Evolutionary conservation across 2,113 vertebrate species (phyloP).

Genomic region (Theristicus caerulescens): DNA sequence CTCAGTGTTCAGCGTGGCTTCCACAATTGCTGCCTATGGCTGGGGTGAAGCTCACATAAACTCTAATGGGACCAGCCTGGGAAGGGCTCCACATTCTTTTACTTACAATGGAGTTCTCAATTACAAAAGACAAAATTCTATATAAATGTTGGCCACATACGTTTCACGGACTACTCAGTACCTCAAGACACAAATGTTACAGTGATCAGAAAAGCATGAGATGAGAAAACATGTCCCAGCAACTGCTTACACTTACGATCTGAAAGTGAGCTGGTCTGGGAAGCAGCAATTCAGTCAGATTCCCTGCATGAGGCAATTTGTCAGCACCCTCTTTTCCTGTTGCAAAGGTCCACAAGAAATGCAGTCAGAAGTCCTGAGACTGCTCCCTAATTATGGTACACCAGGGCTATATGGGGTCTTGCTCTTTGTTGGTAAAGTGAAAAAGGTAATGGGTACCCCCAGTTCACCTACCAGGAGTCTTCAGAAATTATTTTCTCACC

Average conservation of each 20-base stretch:
- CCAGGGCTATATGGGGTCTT: neutral
- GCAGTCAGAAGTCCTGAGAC: neutral
- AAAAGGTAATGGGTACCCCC: rapidly evolving
- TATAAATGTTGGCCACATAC: neutral
- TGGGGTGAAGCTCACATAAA: neutral
- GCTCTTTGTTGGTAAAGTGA: neutral
- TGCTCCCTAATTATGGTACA: neutral
- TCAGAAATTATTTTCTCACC: neutral
- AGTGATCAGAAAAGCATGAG: neutral
- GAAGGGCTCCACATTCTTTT: neutral
- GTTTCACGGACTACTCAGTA: neutral
- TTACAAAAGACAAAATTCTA: neutral
- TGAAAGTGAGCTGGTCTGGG: neutral
- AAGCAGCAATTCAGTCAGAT: neutral
- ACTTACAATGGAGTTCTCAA: neutral
- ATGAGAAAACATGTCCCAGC: neutral
- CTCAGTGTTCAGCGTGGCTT: neutral
- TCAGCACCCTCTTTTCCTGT: neutral
- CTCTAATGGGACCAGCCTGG: neutral
- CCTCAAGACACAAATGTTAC: neutral
- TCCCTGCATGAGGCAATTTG: neutral
- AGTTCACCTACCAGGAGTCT: neutral
- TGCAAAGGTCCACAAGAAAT: neutral
- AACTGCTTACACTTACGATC: neutral
- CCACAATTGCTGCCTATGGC: rapidly evolving